These are phyloP conservation scores for Hippolais icterina DNA, from an alignment of 2,113 vertebrate species.

Conservation along the genomic window DNA sequence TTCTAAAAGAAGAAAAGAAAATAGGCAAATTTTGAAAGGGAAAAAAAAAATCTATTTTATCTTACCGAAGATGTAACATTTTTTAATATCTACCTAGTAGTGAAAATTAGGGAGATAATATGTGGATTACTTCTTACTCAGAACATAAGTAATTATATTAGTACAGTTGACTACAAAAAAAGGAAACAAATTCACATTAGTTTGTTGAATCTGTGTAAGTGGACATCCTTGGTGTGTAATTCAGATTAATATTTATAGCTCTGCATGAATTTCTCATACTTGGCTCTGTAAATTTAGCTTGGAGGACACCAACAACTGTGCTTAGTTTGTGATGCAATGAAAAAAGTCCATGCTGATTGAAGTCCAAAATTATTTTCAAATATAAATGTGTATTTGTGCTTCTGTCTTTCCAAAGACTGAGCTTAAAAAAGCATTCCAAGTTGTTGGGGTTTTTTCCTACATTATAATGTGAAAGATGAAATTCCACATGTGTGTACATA, in stretches of 20 bases:
- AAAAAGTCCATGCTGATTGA: slow-evolving; percentile 21
- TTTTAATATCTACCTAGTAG: slow-evolving; percentile 39
- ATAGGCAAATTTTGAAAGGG: slow-evolving; percentile 10
- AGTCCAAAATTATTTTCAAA: slow-evolving; percentile 27
- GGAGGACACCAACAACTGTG: slow-evolving; percentile 47
- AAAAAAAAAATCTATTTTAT: slow-evolving; percentile 13
- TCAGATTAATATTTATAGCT: slow-evolving; percentile 67
- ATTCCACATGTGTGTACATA: not conserved
- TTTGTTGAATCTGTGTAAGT: slow-evolving; percentile 56
- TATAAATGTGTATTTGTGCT: not conserved
- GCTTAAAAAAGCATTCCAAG: not conserved
- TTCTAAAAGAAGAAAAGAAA: not conserved
- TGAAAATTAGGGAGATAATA: not conserved
- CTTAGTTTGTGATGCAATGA: not conserved
- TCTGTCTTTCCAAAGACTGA: not conserved
- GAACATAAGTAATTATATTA: slow-evolving; percentile 63
- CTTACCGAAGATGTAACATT: slow-evolving; percentile 1
- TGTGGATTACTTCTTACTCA: slow-evolving; percentile 44
- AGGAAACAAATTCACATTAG: slow-evolving; percentile 69
- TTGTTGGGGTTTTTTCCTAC: not conserved
- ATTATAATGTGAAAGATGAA: not conserved
- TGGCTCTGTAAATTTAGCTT: slow-evolving; percentile 33
- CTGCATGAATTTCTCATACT: slow-evolving; percentile 18
- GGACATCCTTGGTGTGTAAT: slow-evolving; percentile 46
- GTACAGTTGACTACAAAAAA: slow-evolving; percentile 52